Percentiles rank a stretch among this genome's conserved stretches.
Conservation (phyloP, 2,113 vertebrate genomes). For the Planiliza haematocheilus region DNA sequence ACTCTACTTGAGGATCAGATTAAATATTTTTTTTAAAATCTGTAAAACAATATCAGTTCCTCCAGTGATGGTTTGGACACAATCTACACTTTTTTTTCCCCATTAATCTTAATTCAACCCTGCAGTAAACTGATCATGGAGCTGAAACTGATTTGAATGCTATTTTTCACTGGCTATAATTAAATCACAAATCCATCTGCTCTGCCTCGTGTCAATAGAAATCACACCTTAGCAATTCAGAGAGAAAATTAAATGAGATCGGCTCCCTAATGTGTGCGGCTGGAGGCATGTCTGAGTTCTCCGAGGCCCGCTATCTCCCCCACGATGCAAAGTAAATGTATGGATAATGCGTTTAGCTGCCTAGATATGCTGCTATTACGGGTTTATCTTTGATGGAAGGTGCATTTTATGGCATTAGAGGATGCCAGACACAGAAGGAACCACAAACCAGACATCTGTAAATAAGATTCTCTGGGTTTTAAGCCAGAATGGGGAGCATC, state of each 20-base stretch:
- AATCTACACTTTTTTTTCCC: background rate
- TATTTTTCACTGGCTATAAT: constrained; percentile 54
- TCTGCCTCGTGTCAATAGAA: constrained; percentile 58
- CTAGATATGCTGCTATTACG: constrained; percentile 56
- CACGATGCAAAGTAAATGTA: constrained; percentile 66
- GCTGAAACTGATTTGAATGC: constrained; percentile 29
- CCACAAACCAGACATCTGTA: constrained; percentile 55
- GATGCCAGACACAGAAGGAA: constrained; percentile 52
- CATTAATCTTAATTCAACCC: background rate
- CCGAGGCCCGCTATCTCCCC: constrained; percentile 32
- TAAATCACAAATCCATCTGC: constrained; percentile 68
- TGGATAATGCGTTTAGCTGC: constrained; percentile 68
- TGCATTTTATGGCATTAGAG: constrained; percentile 64
- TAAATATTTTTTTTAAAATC: constrained; percentile 62
- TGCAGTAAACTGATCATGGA: background rate
- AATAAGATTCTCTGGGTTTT: constrained; percentile 64
- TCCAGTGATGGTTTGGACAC: constrained; percentile 15
- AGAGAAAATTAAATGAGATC: constrained; percentile 64
- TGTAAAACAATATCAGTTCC: constrained; percentile 71
- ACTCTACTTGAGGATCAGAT: constrained; percentile 82
- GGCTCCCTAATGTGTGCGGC: constrained; percentile 53
- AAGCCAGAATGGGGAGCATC: constrained; percentile 45
- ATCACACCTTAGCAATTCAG: constrained; percentile 65
- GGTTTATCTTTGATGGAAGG: constrained; percentile 70
- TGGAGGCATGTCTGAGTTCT: constrained; percentile 40